Percentiles rank a stretch among this genome's conserved stretches.
phyloP scores from a whole-genome alignment of 2,888 invertebrate species.

The Cephonodes hylas region DNA sequence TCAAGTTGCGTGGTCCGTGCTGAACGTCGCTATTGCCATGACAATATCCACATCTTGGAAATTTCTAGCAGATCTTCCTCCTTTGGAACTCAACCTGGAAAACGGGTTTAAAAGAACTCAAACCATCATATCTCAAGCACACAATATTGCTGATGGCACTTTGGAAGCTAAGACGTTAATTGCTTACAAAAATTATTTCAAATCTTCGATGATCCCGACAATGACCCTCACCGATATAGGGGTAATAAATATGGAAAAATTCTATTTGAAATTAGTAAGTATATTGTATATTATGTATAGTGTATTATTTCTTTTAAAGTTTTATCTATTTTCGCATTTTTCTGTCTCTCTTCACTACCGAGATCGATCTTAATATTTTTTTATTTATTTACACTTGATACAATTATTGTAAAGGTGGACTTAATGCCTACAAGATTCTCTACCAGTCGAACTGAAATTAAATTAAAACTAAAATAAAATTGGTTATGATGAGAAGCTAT shows the following conservation, averaged over 20 bases:
- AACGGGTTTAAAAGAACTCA: conserved; percentile 62
- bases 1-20: conserved; percentile 67
- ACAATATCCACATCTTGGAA: conserved; percentile 68
- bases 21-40: conserved; percentile 69
- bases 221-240: conserved; percentile 61
- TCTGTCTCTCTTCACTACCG: neutral
- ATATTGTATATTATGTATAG: conserved; percentile 21
- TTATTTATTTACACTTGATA: too few species aligned
- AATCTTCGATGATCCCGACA: conserved; percentile 42
- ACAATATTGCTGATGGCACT: conserved; percentile 44
- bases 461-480: too few species aligned
- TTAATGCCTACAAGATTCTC: too few species aligned
- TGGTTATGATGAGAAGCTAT: too few species aligned
- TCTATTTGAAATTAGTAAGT: conserved; percentile 72
- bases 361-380: too few species aligned
- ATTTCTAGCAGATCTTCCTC: conserved; percentile 79
- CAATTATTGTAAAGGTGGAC: too few species aligned
- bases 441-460: too few species aligned
- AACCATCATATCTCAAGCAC: conserved; percentile 54
- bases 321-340: neutral
- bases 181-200: conserved; percentile 63
- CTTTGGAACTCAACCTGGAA: conserved; percentile 78
- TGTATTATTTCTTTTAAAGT: neutral
- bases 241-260: conserved; percentile 54
- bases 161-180: conserved; percentile 50